Conservation (phyloP, 2,888 invertebrate species). For the Osmoderma eremita region DNA sequence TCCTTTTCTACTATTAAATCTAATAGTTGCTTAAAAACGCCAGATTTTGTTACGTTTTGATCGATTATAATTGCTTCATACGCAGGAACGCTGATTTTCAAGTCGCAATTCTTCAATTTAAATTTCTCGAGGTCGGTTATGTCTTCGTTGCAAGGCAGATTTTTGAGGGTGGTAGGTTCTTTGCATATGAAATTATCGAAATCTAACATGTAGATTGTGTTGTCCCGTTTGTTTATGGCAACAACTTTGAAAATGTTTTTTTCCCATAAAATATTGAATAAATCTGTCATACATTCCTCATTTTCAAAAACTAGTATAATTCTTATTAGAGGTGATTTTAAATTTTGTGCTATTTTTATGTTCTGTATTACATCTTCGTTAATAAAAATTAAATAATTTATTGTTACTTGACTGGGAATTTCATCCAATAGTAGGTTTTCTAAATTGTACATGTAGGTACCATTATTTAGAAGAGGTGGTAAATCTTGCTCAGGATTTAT, state of each 20-base stretch:
- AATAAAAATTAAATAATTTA: conserved; percentile 16
- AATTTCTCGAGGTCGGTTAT: background rate
- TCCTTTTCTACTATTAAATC: conserved; percentile 34
- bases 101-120: conserved; percentile 29
- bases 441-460: conserved; percentile 1
- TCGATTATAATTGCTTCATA: conserved; percentile 31
- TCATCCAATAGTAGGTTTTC: background rate
- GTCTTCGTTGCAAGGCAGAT: background rate
- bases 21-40: conserved; percentile 11
- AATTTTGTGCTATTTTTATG: background rate
- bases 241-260: conserved; percentile 25
- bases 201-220: conserved; percentile 23
- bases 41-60: conserved; percentile 30
- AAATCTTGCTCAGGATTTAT: conserved; percentile 5
- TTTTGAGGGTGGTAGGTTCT: conserved; percentile 5
- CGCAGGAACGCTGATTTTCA: conserved; percentile 16
- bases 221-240: background rate
- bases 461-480: background rate
- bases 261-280: conserved; percentile 21
- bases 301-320: conserved; percentile 13
- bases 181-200: conserved; percentile 19
- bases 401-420: conserved; percentile 7
- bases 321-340: conserved; percentile 2
- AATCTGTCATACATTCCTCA: background rate
- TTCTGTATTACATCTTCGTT: background rate